phyloP scores from a whole-genome alignment of 1,140 invertebrate species.

The Samia ricini region DNA sequence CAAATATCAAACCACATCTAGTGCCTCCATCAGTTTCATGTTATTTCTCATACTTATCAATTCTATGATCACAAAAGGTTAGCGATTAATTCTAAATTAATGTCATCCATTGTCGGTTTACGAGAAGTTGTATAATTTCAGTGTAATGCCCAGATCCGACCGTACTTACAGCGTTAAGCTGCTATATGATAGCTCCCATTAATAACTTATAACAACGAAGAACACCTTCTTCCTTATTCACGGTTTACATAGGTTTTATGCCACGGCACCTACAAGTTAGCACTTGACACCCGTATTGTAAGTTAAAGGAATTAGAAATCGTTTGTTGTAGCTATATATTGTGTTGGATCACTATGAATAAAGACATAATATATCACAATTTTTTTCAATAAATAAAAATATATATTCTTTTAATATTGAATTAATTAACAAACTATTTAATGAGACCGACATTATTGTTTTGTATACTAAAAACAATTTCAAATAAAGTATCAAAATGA shows the following conservation, averaged over 20 bases:
- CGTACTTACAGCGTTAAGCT: conserved; percentile 58
- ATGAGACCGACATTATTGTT: too few species aligned
- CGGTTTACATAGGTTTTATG: conserved; percentile 21
- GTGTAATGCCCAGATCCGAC: conserved; percentile 28
- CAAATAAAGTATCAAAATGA: too few species aligned
- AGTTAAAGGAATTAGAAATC: not conserved
- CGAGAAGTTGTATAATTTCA: conserved; percentile 43
- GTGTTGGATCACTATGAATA: not conserved
- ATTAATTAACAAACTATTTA: too few species aligned
- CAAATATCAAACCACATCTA: too few species aligned
- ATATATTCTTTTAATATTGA: too few species aligned
- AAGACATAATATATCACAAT: too few species aligned
- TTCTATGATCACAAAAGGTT: not conserved
- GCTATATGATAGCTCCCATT: conserved; percentile 41
- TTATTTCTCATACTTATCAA: not conserved
- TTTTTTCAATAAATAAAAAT: too few species aligned
- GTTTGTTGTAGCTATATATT: not conserved
- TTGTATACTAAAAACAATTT: too few species aligned
- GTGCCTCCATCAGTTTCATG: too few species aligned
- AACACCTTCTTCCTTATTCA: conserved; percentile 42
- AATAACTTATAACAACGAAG: conserved; percentile 52
- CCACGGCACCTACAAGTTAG: too few species aligned
- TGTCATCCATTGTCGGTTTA: conserved; percentile 34
- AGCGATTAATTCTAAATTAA: conserved; percentile 33
- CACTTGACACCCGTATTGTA: not conserved